phyloP scores from a whole-genome alignment of 2,113 vertebrate species.

The Xiphorhynchus elegans region DNA sequence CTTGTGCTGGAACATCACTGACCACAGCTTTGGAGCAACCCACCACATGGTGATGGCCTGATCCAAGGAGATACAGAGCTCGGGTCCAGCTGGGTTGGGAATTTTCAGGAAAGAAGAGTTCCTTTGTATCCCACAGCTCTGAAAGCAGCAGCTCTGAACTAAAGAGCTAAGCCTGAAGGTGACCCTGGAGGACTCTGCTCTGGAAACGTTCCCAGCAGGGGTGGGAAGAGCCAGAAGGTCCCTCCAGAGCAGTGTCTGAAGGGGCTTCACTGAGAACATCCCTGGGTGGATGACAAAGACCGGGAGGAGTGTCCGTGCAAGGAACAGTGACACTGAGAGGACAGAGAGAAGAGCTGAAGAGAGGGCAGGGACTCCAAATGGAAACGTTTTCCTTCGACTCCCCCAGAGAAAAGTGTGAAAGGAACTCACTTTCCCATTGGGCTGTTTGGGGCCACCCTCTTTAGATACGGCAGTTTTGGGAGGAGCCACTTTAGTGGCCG shows the following conservation, averaged over 20 bases:
- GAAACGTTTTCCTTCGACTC: conserved; percentile 50
- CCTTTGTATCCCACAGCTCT: neutral
- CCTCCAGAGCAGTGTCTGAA: accelerated
- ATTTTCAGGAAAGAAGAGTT: accelerated
- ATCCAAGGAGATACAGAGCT: accelerated
- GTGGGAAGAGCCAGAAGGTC: neutral
- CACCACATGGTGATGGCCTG: accelerated
- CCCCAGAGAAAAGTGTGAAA: conserved; percentile 63
- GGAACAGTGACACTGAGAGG: neutral
- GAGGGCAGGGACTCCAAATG: conserved; percentile 21
- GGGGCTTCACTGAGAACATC: neutral
- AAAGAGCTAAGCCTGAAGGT: neutral
- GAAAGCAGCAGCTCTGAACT: neutral
- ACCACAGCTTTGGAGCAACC: neutral
- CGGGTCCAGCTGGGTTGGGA: accelerated
- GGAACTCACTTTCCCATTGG: conserved; percentile 85
- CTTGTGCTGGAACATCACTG: accelerated
- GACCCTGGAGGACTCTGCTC: neutral
- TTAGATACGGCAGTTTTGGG: conserved; percentile 67
- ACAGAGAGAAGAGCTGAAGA: conserved; percentile 45
- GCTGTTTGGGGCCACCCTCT: conserved; percentile 73
- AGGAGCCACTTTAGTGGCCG: conserved; percentile 64
- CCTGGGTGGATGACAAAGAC: neutral
- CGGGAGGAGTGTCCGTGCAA: neutral
- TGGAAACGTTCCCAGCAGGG: neutral